Conservation (phyloP, 2,888 invertebrate species). For the Sepiola atlantica region DNA sequence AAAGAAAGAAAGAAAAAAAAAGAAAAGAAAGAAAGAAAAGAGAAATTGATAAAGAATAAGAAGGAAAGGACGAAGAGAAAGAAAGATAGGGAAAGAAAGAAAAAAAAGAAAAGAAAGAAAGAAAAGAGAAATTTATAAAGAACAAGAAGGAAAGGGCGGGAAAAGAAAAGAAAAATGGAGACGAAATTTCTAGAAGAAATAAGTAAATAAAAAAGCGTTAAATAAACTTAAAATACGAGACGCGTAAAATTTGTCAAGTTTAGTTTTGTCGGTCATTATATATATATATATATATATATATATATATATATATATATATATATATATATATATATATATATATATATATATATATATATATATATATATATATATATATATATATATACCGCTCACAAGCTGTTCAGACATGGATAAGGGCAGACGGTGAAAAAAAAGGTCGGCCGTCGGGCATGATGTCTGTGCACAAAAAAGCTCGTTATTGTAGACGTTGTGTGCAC, state of each 20-base stretch:
- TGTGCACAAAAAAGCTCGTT: not conserved
- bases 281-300: too few relatives aligned
- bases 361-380: too few relatives aligned
- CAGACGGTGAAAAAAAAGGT: conserved; percentile 6
- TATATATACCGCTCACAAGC: not conserved
- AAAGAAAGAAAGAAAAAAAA: not conserved
- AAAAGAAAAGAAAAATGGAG: not conserved
- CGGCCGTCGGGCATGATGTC: not conserved
- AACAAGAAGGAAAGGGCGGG: not conserved
- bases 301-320: too few relatives aligned
- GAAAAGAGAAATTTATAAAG: too few relatives aligned
- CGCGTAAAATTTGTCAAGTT: not conserved
- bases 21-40: not conserved
- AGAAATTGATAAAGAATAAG: not conserved
- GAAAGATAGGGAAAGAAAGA: not conserved
- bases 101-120: not conserved
- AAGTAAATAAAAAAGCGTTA: not conserved
- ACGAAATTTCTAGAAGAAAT: not conserved
- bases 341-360: too few relatives aligned
- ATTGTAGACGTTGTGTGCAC: not conserved
- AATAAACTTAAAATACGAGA: not conserved
- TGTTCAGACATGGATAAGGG: conserved; percentile 6
- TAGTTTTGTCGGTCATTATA: not conserved
- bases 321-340: too few relatives aligned
- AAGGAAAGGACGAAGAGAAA: not conserved